Base-by-base conservation (phyloP, 2,797 vertebrate genomes). In the Pteropus rufus region DNA sequence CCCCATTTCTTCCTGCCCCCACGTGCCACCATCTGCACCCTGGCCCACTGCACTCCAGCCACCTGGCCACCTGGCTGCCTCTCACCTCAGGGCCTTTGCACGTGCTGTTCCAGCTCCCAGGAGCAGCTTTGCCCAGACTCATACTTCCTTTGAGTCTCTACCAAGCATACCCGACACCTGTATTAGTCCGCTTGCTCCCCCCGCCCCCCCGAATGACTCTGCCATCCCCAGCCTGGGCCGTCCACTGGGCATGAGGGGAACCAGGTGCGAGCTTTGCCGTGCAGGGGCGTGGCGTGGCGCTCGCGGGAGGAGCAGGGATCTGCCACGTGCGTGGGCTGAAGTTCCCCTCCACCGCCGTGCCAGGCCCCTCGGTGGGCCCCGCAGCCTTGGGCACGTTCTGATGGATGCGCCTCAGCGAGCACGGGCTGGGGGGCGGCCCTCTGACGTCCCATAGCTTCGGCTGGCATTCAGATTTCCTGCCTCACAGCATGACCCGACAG, bases 151-250 rank as follows among this genome's bases (percentile, higher is more conserved):
- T 12, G 34, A 54, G 39, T 10, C 4, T 54, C 36, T 9, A 16
- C 75, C 39, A 31, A 21, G 4, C 41, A 16, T 19, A 39, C 46
- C 19, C 2, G 3, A n/a, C 2, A 0, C 4, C 44, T 9, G 1
- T 0, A 5, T 54, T 9, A 15, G 44, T 44, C 62, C 56, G 15
- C 34, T 18, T 31, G 31, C 77, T n/a, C 2, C 16, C n/a, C 12
- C 15, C 29, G 8, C 19, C 72, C 36, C 1, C 2, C 4, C 2
- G 4, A 16, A n/a, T 7, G 23, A 6, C 7, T 5, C 39, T 14
- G 39, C 36, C 52, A 36, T 0, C 34, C 77, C 31, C 14, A 2
- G 34, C 29, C n/a, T 3, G 14, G 44, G 2, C 18, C 1, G 15
- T 91, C 36, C 2, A 9, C 12, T 44, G 39, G 54, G 39, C 39